phyloP scores from a whole-genome alignment of 2,888 invertebrate species.

The Dryococelus australis region DNA sequence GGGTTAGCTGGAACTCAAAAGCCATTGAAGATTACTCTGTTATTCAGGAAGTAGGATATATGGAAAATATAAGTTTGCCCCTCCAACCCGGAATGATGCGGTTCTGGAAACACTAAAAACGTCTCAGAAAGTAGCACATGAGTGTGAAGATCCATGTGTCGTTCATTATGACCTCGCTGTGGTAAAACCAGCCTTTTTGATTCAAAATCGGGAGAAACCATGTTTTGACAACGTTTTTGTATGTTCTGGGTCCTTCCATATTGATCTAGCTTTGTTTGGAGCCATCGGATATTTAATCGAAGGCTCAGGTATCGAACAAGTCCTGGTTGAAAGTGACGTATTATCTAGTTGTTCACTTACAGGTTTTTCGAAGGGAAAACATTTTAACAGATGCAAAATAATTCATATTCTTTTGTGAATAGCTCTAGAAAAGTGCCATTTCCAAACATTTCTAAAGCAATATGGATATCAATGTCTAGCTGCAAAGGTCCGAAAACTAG shows the following conservation, averaged over 20 bases:
- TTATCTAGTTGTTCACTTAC: slow-evolving; percentile 21
- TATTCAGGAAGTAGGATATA: slow-evolving; percentile 26
- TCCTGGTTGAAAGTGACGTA: slow-evolving; percentile 27
- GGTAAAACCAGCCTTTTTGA: no score
- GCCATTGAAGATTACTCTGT: background rate
- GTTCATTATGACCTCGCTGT: slow-evolving; percentile 28
- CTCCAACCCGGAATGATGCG: slow-evolving; percentile 17
- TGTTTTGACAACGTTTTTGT: no score
- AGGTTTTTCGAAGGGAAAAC: slow-evolving; percentile 18
- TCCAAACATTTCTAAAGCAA: slow-evolving; percentile 19
- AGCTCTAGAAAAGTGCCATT: slow-evolving; percentile 20
- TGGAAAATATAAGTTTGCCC: slow-evolving; percentile 31
- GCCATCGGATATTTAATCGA: no score
- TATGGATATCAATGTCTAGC: background rate
- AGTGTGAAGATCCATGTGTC: slow-evolving; percentile 23
- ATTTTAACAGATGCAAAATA: slow-evolving; percentile 21
- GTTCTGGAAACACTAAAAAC: slow-evolving; percentile 22
- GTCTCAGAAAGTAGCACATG: slow-evolving; percentile 13
- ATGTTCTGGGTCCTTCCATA: no score
- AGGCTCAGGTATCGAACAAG: slow-evolving; percentile 26
- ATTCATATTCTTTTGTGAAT: slow-evolving; percentile 24
- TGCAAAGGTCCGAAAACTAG: slow-evolving; percentile 17
- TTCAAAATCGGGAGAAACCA: no score
- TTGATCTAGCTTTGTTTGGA: no score
- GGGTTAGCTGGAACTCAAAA: background rate